Percentiles rank a stretch among this genome's conserved stretches.
These are phyloP conservation scores for Campylomormyrus numenius DNA, from an alignment of 2,113 vertebrate species.

Conservation along the genomic window DNA sequence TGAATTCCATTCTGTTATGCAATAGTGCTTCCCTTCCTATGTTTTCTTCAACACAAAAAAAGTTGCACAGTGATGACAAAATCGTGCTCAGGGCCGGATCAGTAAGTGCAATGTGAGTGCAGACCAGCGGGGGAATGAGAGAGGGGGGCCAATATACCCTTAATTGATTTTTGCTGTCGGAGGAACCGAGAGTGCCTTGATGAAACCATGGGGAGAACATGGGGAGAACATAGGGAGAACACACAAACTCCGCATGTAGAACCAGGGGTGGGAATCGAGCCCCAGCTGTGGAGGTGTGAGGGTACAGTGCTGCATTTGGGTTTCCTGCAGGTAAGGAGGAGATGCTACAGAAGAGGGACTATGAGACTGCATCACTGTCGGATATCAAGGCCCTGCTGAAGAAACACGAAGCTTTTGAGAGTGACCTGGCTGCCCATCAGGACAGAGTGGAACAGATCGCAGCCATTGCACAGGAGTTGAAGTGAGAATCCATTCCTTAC, in stretches of 20 bases:
- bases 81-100: too few relatives aligned
- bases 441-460: conserved; percentile 97
- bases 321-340: conserved; percentile 79
- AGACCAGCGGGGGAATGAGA: neutral
- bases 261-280: neutral
- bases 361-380: conserved; percentile 83
- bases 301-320: neutral
- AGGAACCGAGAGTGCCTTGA: neutral
- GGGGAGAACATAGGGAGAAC: neutral
- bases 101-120: neutral
- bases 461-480: conserved; percentile 94
- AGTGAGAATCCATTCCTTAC: conserved; percentile 59
- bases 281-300: neutral
- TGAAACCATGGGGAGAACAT: neutral
- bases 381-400: conserved; percentile 97
- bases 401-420: conserved; percentile 98
- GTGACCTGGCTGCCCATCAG: conserved; percentile 94
- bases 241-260: neutral
- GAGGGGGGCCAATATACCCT: neutral
- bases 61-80: neutral
- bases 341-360: conserved; percentile 86
- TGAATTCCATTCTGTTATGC: neutral
- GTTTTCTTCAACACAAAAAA: neutral
- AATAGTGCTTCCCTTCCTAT: neutral
- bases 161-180: neutral